Conservation (phyloP, 2,888 invertebrate genomes). For the Cancer borealis region DNA sequence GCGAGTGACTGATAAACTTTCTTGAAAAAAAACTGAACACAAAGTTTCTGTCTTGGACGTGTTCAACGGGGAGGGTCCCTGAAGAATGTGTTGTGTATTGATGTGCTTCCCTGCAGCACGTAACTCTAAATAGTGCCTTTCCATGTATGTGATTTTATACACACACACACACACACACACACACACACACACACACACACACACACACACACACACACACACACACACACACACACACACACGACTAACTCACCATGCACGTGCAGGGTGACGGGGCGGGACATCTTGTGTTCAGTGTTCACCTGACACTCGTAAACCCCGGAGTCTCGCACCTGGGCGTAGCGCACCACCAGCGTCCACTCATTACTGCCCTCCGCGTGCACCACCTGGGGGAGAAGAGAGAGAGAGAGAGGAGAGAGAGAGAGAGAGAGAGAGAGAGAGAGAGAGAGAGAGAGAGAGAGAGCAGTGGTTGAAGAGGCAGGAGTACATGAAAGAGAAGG, state of each 20-base stretch:
- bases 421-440: constrained; percentile 40
- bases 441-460: constrained; percentile 29
- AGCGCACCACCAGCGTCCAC: constrained; percentile 71
- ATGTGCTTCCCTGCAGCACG: too few relatives aligned
- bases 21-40: too few relatives aligned
- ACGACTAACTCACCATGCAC: constrained; percentile 63
- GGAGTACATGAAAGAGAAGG: too few relatives aligned
- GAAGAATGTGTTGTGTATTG: too few relatives aligned
- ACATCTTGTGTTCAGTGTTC: constrained; percentile 73
- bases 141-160: too few relatives aligned
- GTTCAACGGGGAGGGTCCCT: too few relatives aligned
- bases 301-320: constrained; percentile 73
- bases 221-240: constrained; percentile 2
- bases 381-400: constrained; percentile 52
- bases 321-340: constrained; percentile 67
- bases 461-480: not conserved
- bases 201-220: constrained; percentile 8
- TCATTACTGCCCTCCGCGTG: constrained; percentile 63
- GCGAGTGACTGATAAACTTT: too few relatives aligned
- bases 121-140: too few relatives aligned
- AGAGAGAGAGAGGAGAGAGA: constrained; percentile 34
- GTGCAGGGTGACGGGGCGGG: constrained; percentile 62
- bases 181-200: constrained; percentile 14
- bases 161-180: not conserved
- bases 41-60: too few relatives aligned